A percentile compares a stretch with the other conserved stretches of the same genome.
These are phyloP conservation scores for Macrobrachium rosenbergii DNA, from an alignment of 1,140 invertebrate genomes.

Conservation along the genomic window DNA sequence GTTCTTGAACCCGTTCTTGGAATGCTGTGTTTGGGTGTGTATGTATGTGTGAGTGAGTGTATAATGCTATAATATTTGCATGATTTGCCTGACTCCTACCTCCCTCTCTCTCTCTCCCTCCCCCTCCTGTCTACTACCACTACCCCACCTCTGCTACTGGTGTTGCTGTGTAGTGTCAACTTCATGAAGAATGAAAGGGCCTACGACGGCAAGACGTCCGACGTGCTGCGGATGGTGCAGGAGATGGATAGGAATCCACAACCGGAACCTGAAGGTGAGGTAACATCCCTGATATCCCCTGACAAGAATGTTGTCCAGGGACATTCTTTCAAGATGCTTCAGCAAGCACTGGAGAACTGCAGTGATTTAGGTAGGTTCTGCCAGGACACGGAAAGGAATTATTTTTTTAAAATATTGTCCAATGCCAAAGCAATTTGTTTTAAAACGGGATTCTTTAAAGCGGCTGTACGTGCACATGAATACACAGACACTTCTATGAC, in stretches of 20 bases:
- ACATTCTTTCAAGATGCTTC: constrained; percentile 70
- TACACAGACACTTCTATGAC: no score
- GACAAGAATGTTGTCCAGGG: constrained; percentile 67
- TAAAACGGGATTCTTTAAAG: no score
- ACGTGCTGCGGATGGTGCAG: constrained; percentile 92
- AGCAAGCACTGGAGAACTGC: constrained; percentile 69
- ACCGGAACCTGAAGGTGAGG: constrained; percentile 69
- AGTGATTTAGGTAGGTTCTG: constrained; percentile 59
- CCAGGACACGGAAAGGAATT: constrained; percentile 6
- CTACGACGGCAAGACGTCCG: constrained; percentile 88
- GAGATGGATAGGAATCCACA: constrained; percentile 87
- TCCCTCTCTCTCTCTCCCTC: constrained; percentile 44
- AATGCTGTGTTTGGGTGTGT: constrained; percentile 43
- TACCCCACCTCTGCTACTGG: constrained; percentile 43
- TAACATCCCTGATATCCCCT: constrained; percentile 47
- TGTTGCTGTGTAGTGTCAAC: constrained; percentile 80
- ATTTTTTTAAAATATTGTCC: no score
- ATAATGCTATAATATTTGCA: constrained; percentile 35
- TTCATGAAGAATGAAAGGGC: constrained; percentile 95
- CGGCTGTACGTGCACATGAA: no score
- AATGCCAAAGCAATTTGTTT: no score
- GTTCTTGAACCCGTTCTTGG: constrained; percentile 4
- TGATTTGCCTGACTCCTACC: constrained; percentile 49
- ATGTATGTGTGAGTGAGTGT: constrained; percentile 39
- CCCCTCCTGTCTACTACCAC: constrained; percentile 48